These are phyloP conservation scores for Clivina fossor DNA, from an alignment of 2,888 invertebrate genomes.

Conservation along the genomic window DNA sequence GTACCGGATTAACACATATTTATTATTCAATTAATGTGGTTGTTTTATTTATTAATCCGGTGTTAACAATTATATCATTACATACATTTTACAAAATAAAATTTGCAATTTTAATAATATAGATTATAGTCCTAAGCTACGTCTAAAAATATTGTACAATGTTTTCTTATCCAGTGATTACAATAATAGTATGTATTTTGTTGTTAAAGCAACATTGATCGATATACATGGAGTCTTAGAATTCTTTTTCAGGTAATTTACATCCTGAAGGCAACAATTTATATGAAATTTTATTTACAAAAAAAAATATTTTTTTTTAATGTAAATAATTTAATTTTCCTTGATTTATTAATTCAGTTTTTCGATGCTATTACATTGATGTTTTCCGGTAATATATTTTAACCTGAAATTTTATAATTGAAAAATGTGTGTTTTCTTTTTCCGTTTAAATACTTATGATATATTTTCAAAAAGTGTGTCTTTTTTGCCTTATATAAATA, in stretches of 20 bases:
- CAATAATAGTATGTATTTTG: too few species aligned
- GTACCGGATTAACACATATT: too few species aligned
- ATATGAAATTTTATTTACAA: conserved; percentile 22
- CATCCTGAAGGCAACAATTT: conserved; percentile 25
- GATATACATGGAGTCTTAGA: conserved; percentile 9
- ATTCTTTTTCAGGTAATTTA: conserved; percentile 11
- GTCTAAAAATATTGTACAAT: conserved; percentile 23
- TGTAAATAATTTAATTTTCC: conserved; percentile 14
- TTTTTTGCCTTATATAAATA: conserved; percentile 8
- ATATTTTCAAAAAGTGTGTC: not conserved
- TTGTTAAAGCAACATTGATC: conserved; percentile 26
- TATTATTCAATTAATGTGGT: too few species aligned
- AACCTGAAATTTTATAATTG: not conserved
- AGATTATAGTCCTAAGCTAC: too few species aligned
- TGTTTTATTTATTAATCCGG: too few species aligned
- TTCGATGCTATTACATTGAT: conserved; percentile 28
- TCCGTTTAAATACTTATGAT: not conserved
- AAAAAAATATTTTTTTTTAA: conserved; percentile 13
- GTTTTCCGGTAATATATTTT: conserved; percentile 18
- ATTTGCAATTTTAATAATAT: too few species aligned
- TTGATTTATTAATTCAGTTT: conserved; percentile 18
- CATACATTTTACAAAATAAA: not conserved
- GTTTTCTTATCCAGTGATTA: conserved; percentile 13
- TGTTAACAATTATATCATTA: conserved; percentile 4
- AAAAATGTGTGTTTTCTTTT: conserved; percentile 11